These are phyloP conservation scores for Loris lydekkerianus DNA, from an alignment of 2,797 vertebrate species.

Conservation along the genomic window DNA sequence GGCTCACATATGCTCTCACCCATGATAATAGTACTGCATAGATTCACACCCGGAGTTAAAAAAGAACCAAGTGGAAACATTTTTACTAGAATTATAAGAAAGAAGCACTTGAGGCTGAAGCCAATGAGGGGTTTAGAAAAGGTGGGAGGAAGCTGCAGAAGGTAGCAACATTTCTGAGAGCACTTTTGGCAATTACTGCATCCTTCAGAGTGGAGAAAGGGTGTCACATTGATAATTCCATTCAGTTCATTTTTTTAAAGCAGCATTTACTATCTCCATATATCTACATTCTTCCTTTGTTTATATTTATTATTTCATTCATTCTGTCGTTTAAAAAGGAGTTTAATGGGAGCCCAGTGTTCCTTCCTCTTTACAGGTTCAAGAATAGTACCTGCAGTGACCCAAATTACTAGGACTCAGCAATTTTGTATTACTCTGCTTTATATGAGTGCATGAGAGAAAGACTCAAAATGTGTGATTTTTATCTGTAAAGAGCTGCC, in stretches of 20 bases:
- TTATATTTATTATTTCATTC: not conserved
- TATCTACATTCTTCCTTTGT: not conserved
- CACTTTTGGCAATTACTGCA: not conserved
- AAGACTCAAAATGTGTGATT: not conserved
- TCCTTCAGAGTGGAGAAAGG: not conserved
- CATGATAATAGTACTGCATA: not conserved
- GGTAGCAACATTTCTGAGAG: not conserved
- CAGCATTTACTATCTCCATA: not conserved
- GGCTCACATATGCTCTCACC: not conserved
- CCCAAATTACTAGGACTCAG: not conserved
- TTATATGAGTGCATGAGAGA: not conserved
- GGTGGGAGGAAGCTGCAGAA: not conserved
- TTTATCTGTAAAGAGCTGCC: not conserved
- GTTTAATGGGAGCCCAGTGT: not conserved
- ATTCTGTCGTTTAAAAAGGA: not conserved
- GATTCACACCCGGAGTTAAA: not conserved
- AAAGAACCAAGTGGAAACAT: not conserved
- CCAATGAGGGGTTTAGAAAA: not conserved
- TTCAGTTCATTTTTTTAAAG: not conserved
- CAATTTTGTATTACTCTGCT: not conserved
- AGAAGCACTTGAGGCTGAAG: not conserved
- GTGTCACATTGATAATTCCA: not conserved
- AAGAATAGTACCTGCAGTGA: not conserved
- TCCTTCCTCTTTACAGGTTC: not conserved
- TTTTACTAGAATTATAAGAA: not conserved